Evolutionary conservation across 2,113 vertebrate genomes (phyloP).

Genomic region (Acanthochromis polyacanthus): DNA sequence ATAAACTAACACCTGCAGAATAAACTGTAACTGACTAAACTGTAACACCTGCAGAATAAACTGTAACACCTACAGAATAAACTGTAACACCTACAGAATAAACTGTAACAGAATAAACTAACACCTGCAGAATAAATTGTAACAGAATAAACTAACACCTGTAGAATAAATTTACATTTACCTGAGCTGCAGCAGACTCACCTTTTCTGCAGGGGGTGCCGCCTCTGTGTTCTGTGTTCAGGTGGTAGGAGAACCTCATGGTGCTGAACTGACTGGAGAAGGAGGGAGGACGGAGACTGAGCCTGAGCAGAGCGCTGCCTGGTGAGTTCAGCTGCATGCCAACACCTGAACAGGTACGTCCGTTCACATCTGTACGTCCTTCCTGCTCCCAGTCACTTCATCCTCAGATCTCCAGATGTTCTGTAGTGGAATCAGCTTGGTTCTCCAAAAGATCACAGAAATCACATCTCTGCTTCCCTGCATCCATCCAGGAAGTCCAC

Average conservation of each 20-base stretch:
- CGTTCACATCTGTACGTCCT: background rate
- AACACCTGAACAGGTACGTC: slow-evolving; percentile 22
- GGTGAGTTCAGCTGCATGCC: slow-evolving; percentile 81
- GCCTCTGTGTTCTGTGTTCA: slow-evolving; percentile 47
- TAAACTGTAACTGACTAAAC: too few relatives aligned
- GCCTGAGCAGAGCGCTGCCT: slow-evolving; percentile 65
- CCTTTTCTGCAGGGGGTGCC: slow-evolving; percentile 74
- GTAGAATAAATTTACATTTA: too few relatives aligned
- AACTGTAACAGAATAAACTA: too few relatives aligned
- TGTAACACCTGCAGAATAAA: too few relatives aligned
- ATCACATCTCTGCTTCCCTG: too few relatives aligned
- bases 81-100: too few relatives aligned
- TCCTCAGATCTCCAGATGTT: background rate
- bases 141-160: too few relatives aligned
- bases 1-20: too few relatives aligned
- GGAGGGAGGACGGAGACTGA: slow-evolving; percentile 56
- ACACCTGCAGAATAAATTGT: too few relatives aligned
- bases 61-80: too few relatives aligned
- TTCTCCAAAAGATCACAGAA: background rate
- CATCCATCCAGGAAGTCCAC: too few relatives aligned
- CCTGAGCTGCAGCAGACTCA: slow-evolving; percentile 51
- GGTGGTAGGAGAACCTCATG: slow-evolving; percentile 85
- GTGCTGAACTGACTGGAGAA: slow-evolving; percentile 83
- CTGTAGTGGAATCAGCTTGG: rapidly evolving
- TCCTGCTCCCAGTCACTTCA: background rate